Base-by-base conservation (phyloP, 2,888 invertebrate genomes). In the Drosophila mimica region DNA sequence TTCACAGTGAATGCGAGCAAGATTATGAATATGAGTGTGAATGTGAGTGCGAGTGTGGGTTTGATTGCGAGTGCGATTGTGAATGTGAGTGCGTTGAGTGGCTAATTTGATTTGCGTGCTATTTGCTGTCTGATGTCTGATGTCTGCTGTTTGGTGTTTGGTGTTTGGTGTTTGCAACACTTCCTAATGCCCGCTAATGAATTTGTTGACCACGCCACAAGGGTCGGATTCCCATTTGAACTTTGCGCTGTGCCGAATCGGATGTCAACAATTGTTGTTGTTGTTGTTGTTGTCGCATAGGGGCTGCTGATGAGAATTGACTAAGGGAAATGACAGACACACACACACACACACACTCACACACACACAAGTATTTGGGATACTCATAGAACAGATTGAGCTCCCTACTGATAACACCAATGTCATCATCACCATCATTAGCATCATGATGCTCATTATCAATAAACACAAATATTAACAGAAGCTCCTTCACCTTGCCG, bases 181-280 rank as follows among this genome's bases (percentile, higher is more conserved):
- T 88, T 88, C 86, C 89, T 67, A 76, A 73, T 76, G 87, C 70
- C 71, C 38, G 66, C 70, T 70, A 68, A 78, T 84, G 72, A 67
- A 59, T 62, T 70, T 56, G 43, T 40, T 40, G 46, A 46, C 46
- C 25, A 15, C 15, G 20, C 7, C 20, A 25, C 46, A 25, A 51
- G 57, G 31, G 53, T 48, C 28, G 33, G 25, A 36, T 56, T 46
- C 31, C 60, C 62, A 71, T 59, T 79, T 51, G 34, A 64, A 51
- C 52, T 63, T 46, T 38, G 49, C 48, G 6, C 20, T 48, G 31
- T 53, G 8, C 25, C 25, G 34, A 57, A 56, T 79, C 74, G 85
- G 67, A 70, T 81, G 82, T 88, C 75, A 82, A 33, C 69, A 63
- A 78, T 81, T 82, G 59, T 8, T 4, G 7, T 58, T 66, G 38